These are phyloP conservation scores for Phortica magna DNA, from an alignment of 2,888 invertebrate genomes.

Conservation along the genomic window DNA sequence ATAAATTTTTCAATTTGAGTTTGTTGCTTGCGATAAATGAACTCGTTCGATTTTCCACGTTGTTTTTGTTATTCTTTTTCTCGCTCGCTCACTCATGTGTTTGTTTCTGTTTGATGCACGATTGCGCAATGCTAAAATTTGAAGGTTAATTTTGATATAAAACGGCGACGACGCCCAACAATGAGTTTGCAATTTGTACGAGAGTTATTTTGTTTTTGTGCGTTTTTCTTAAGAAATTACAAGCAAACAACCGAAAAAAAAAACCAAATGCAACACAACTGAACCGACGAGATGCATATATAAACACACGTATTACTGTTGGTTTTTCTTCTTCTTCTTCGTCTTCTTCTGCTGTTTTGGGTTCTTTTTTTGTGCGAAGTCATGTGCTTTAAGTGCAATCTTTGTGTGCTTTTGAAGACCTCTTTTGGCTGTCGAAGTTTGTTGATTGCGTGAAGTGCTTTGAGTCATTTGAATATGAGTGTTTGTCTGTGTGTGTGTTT, in stretches of 20 bases:
- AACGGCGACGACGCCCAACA: background rate
- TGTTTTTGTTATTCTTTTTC: background rate
- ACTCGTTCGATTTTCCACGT: conserved; percentile 8
- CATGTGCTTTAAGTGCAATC: too few relatives aligned
- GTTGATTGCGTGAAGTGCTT: too few relatives aligned
- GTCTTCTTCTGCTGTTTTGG: too few relatives aligned
- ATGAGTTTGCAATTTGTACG: conserved; percentile 45
- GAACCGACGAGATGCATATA: background rate
- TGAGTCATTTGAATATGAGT: too few relatives aligned
- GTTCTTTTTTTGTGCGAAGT: too few relatives aligned
- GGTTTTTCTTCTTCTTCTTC: too few relatives aligned
- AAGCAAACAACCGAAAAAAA: background rate
- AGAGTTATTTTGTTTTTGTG: background rate
- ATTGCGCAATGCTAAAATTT: conserved; percentile 46
- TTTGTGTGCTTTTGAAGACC: too few relatives aligned
- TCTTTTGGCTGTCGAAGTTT: too few relatives aligned
- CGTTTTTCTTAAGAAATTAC: conserved; percentile 34
- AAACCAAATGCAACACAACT: background rate
- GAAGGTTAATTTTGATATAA: conserved; percentile 47
- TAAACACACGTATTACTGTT: too few relatives aligned
- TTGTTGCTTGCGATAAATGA: background rate
- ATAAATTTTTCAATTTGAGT: background rate
- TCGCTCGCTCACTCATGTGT: background rate
- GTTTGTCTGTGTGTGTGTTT: too few relatives aligned
- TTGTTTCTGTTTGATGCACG: conserved; percentile 41